These are phyloP conservation scores for Antheraea pernyi DNA, from an alignment of 1,140 invertebrate genomes.

Conservation along the genomic window DNA sequence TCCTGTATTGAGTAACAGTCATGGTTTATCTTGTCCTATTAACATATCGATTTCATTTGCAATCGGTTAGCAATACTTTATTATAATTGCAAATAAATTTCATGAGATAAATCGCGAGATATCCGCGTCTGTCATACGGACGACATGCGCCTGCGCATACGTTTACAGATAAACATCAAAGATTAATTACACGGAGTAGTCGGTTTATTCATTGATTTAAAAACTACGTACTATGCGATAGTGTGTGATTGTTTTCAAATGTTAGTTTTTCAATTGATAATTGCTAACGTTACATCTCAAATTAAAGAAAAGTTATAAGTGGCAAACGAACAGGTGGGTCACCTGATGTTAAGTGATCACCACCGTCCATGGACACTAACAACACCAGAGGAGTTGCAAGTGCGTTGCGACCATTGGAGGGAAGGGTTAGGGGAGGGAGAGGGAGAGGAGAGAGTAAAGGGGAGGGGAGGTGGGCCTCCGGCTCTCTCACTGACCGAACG, in stretches of 20 bases:
- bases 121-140: slow-evolving; percentile 36
- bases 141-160: slow-evolving; percentile 40
- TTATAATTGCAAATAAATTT: slow-evolving; percentile 69
- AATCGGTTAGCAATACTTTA: slow-evolving; percentile 29
- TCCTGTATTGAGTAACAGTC: not conserved
- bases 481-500: no score
- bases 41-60: slow-evolving; percentile 4
- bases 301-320: no score
- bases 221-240: not conserved
- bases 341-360: no score
- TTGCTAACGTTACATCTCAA: no score
- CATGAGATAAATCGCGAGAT: slow-evolving; percentile 60
- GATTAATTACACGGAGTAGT: slow-evolving; percentile 23
- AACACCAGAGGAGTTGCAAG: not conserved
- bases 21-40: not conserved
- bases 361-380: no score
- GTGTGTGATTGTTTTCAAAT: not conserved
- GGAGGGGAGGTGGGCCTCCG: no score
- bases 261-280: not conserved
- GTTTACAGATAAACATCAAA: slow-evolving; percentile 26
- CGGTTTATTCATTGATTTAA: not conserved
- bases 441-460: no score
- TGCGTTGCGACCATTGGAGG: no score
- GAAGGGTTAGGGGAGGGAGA: no score
- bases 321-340: no score